Evolutionary conservation across 1,140 invertebrate species (phyloP), one percentile per base, ranked within the genome.

Genomic region (Potamilus streckersoni): DNA sequence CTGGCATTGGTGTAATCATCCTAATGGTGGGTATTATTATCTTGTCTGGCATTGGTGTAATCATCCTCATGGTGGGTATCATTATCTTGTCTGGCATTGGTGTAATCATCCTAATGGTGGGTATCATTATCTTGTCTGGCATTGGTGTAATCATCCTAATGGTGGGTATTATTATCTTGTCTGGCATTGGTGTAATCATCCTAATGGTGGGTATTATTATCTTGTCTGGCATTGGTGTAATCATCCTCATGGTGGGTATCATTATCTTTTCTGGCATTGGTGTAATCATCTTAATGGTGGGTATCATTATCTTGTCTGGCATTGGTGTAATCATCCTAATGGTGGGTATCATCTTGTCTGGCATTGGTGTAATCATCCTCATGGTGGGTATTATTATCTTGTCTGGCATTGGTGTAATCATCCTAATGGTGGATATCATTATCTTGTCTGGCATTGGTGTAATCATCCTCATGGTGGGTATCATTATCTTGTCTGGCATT

Each of bases 1-100:
- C 88, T 76, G 88, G 89, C 13, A 83, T 89, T 72, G 87, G 83
- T 23, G 85, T 83, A 17, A 86, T 90, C 64, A 76, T 88, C 31
- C 78, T 89, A 27, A 90, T 90, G 89, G 89, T 89, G n/a, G n/a
- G n/a, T n/a, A n/a, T n/a, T n/a, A n/a, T n/a, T n/a, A 88, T 90
- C 66, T 62, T 89, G 2, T 88, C 88, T 76, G 88, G 89, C 13
- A 83, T 89, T 72, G 87, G 83, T 23, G 85, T 83, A 17, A 86
- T 90, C 64, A 76, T 88, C 31, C 78, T 89, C 38, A 90, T 90
- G 89, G 89, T 89, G n/a, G n/a, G n/a, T n/a, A n/a, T n/a, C n/a
- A n/a, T n/a, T n/a, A 88, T 90, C 66, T 62, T 89, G 2, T 88
- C 88, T 76, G 88, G 89, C 13, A 83, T 89, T 72, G 87, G 83